Percentiles rank a stretch among this genome's conserved stretches.
Conservation (phyloP, 2,888 invertebrate genomes). For the Bedellia somnulentella region DNA sequence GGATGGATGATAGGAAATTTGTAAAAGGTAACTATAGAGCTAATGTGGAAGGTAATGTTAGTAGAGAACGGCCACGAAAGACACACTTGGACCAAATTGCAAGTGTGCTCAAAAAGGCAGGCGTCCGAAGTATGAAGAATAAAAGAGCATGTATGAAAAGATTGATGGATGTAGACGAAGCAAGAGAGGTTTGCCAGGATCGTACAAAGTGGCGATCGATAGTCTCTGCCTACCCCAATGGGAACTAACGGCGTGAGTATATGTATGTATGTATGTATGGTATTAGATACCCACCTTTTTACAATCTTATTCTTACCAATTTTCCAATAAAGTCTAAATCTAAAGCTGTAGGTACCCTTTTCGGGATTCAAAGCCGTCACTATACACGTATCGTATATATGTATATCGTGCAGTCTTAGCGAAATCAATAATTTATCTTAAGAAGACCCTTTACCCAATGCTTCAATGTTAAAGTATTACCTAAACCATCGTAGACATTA, state of each 20-base stretch:
- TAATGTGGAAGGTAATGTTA: not conserved
- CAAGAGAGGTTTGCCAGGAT: not conserved
- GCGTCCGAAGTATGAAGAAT: not conserved
- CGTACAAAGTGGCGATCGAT: not conserved
- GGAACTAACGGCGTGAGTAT: not conserved
- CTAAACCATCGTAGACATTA: too few species aligned
- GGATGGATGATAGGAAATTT: too few species aligned
- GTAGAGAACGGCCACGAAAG: not conserved
- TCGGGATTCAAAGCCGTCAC: too few species aligned
- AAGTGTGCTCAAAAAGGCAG: not conserved
- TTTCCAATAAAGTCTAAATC: too few species aligned
- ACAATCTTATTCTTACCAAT: too few species aligned
- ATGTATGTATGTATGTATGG: not conserved
- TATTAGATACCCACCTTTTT: too few species aligned
- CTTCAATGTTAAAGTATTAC: too few species aligned
- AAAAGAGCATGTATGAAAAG: not conserved
- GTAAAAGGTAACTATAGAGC: not conserved
- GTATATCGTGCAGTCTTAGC: too few species aligned
- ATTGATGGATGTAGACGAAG: not conserved
- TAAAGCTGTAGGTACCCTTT: too few species aligned
- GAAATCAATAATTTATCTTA: too few species aligned
- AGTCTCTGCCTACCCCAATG: not conserved
- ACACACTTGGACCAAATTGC: not conserved
- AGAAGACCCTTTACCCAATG: too few species aligned
- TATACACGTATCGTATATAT: too few species aligned